These are phyloP conservation scores for Halocynthia roretzi DNA, from an alignment of 23 tunicate genomes.

Conservation along the genomic window DNA sequence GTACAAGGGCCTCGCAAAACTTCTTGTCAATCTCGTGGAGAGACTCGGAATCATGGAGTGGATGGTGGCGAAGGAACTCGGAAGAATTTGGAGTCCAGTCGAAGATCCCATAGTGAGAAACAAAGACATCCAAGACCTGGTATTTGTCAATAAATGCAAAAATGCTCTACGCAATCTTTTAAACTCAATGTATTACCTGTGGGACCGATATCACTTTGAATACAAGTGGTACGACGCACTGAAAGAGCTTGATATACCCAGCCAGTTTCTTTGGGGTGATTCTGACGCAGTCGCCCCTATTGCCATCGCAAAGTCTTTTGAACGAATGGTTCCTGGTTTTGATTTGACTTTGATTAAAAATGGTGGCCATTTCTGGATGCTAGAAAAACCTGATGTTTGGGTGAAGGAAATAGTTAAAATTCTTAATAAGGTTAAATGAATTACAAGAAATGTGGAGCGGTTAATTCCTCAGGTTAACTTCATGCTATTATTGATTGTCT, in stretches of 20 bases:
- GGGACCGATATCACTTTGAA: conserved; percentile 89
- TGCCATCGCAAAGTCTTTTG: conserved; percentile 42
- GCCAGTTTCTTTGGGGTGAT: conserved; percentile 76
- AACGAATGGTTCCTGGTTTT: conserved; percentile 24
- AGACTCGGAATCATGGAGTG: background rate
- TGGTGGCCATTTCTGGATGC: conserved; percentile 87
- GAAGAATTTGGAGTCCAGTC: conserved; percentile 45
- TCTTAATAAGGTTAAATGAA: background rate
- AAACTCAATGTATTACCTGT: conserved; percentile 72
- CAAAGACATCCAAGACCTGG: conserved; percentile 31
- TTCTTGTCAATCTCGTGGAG: conserved; percentile 14
- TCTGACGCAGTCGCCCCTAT: conserved; percentile 86
- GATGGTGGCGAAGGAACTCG: conserved; percentile 21
- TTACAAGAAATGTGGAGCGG: too few relatives aligned
- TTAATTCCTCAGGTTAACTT: too few relatives aligned
- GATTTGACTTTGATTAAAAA: conserved; percentile 18
- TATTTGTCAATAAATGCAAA: conserved; percentile 21
- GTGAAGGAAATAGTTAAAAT: conserved; percentile 31
- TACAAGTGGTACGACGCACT: conserved; percentile 91
- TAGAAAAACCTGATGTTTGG: conserved; percentile 85
- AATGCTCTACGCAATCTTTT: conserved; percentile 21
- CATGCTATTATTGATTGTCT: too few relatives aligned
- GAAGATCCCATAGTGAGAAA: conserved; percentile 20
- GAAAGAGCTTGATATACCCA: conserved; percentile 35
- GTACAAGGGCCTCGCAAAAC: conserved; percentile 30